Conservation (phyloP, 2,797 vertebrate species). For the Glossophaga mutica region DNA sequence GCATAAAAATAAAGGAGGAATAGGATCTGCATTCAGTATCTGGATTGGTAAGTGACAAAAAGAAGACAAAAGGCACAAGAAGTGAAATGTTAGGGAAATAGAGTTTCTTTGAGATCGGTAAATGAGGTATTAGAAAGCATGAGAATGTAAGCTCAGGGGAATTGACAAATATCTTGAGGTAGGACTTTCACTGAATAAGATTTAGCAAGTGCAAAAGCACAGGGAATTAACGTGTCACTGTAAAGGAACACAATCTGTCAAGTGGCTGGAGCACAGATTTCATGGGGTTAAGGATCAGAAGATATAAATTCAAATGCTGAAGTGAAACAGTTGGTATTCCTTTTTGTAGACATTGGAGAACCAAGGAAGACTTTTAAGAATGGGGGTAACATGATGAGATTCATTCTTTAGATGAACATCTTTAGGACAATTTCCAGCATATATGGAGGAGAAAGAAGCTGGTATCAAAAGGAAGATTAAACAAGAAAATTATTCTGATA, state of each 20-base stretch:
- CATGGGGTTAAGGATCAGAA: neutral
- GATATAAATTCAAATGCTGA: neutral
- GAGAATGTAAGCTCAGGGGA: neutral
- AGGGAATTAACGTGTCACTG: neutral
- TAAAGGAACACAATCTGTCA: neutral
- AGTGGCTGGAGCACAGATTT: neutral
- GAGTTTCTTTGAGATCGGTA: neutral
- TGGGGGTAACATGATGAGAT: neutral
- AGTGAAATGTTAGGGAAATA: neutral
- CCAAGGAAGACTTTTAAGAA: neutral
- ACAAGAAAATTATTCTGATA: neutral
- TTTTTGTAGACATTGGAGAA: neutral
- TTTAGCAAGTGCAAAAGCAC: neutral
- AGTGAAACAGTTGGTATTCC: neutral
- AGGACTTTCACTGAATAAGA: neutral
- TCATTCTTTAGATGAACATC: neutral
- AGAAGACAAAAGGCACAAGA: neutral
- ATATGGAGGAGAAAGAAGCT: neutral
- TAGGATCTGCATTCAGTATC: neutral
- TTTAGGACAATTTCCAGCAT: neutral
- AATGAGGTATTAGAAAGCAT: neutral
- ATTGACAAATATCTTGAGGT: neutral
- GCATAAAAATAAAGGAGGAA: neutral
- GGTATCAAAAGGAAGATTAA: neutral
- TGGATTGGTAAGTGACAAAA: neutral